Evolutionary conservation across 1,140 invertebrate genomes (phyloP).

Genomic region (Medauroidea extradentata): DNA sequence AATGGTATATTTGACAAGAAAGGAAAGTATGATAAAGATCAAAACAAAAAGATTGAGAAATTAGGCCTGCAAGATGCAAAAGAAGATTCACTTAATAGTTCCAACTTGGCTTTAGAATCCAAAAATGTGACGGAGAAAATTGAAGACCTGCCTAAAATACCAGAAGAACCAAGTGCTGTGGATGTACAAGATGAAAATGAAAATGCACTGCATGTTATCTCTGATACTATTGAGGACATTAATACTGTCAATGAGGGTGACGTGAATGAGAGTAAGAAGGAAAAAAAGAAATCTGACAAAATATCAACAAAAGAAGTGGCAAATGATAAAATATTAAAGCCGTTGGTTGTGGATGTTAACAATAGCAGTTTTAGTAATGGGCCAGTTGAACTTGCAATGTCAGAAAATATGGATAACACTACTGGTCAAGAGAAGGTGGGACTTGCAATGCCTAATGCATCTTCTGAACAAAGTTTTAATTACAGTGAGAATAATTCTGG

Average conservation of each 20-base stretch:
- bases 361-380: no score
- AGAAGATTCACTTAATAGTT: conserved; percentile 7
- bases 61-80: not conserved
- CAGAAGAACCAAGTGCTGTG: not conserved
- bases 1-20: not conserved
- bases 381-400: no score
- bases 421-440: no score
- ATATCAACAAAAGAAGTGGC: not conserved
- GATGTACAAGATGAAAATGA: conserved; percentile 8
- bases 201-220: not conserved
- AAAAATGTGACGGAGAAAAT: conserved; percentile 5
- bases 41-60: not conserved
- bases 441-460: no score
- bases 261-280: conserved; percentile 16
- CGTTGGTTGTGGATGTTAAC: no score
- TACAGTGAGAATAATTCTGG: no score
- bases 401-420: no score
- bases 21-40: conserved; percentile 6
- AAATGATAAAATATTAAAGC: no score
- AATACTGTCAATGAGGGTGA: not conserved
- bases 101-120: no score
- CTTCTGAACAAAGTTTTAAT: no score
- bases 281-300: not conserved
- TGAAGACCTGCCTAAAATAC: no score
- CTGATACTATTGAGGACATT: not conserved